Percentiles rank a stretch among this genome's conserved stretches.
Conservation (phyloP, 2,797 vertebrate species). For the Argyrosomus regius region DNA sequence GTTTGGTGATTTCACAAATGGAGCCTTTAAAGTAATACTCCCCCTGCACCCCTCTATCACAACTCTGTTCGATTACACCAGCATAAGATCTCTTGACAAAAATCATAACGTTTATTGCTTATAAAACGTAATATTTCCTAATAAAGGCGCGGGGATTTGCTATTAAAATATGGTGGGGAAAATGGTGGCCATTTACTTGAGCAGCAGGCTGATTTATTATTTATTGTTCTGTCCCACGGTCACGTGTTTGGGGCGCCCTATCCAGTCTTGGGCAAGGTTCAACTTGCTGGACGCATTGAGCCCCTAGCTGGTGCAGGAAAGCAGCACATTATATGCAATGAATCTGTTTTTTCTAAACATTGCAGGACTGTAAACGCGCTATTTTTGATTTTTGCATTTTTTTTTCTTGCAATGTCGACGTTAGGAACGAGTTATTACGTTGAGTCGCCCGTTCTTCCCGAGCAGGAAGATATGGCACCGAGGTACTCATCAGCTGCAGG, state of each 20-base stretch:
- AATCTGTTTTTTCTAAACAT: slow-evolving; percentile 86
- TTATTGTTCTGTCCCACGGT: slow-evolving; percentile 96
- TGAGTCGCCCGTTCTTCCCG: slow-evolving; percentile 92
- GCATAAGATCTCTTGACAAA: slow-evolving; percentile 84
- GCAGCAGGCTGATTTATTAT: slow-evolving; percentile 97
- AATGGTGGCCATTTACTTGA: slow-evolving; percentile 96
- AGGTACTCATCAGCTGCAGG: slow-evolving; percentile 90
- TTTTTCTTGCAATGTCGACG: slow-evolving; percentile 89
- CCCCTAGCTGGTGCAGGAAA: slow-evolving; percentile 88
- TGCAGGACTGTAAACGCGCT: slow-evolving; percentile 62
- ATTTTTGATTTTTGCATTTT: slow-evolving; percentile 46
- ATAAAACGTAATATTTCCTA: slow-evolving; percentile 91
- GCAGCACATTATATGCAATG: slow-evolving; percentile 83
- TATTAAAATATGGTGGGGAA: slow-evolving; percentile 97
- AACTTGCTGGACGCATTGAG: slow-evolving; percentile 96
- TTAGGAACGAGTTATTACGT: slow-evolving; percentile 94
- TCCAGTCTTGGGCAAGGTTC: slow-evolving; percentile 91
- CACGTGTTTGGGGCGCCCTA: slow-evolving; percentile 93
- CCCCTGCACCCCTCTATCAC: slow-evolving; percentile 3
- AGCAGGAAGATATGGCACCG: slow-evolving; percentile 92
- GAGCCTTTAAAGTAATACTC: slow-evolving; percentile 35
- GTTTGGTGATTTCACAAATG: slow-evolving; percentile 44
- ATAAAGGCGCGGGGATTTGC: slow-evolving; percentile 94
- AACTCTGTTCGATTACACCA: slow-evolving; percentile 43
- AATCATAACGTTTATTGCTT: slow-evolving; percentile 90